Conservation (phyloP, 2,113 vertebrate genomes). For the Zosterops hypoxanthus region DNA sequence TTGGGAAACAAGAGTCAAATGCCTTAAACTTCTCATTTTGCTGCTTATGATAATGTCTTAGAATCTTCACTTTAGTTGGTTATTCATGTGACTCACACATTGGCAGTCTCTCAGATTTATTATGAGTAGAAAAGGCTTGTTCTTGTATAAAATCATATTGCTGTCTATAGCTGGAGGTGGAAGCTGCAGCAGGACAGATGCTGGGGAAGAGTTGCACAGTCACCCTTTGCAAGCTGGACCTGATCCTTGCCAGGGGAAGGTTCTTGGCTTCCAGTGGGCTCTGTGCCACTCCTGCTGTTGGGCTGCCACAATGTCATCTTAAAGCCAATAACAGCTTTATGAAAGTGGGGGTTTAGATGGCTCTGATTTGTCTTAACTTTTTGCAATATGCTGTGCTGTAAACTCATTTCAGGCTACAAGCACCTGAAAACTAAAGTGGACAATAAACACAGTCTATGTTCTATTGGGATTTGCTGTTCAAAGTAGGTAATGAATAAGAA, state of each 20-base stretch:
- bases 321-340: background rate
- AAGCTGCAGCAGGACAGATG: background rate
- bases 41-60: background rate
- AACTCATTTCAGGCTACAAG: background rate
- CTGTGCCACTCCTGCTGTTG: background rate
- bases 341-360: background rate
- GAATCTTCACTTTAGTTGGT: background rate
- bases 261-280: background rate
- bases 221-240: background rate
- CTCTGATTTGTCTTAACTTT: background rate
- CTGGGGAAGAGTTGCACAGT: background rate
- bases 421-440: background rate
- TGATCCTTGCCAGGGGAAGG: background rate
- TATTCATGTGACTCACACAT: rapidly evolving
- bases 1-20: background rate
- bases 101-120: background rate
- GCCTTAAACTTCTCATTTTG: background rate
- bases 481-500: background rate
- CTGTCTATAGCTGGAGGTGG: background rate
- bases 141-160: background rate
- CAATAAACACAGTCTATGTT: background rate
- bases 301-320: background rate
- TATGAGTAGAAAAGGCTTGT: background rate
- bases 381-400: background rate
- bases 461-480: background rate